phyloP scores from a whole-genome alignment of 2,113 vertebrate species.

The Rousettus leschenaultii region DNA sequence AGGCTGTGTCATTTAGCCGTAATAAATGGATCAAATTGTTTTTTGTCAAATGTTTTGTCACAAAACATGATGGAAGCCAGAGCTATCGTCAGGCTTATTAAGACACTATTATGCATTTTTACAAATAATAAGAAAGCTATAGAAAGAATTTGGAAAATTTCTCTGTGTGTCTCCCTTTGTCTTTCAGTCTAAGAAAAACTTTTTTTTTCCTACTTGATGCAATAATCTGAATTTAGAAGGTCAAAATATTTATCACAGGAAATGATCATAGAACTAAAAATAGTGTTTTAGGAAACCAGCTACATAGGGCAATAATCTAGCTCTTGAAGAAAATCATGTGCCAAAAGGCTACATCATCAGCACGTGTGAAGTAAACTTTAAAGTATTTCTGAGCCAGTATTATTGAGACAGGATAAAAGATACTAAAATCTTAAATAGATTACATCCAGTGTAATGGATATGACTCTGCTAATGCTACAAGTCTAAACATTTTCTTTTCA shows the following conservation, averaged over 20 bases:
- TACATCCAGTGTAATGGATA: not conserved
- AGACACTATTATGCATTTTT: constrained; percentile 52
- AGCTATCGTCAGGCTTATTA: constrained; percentile 34
- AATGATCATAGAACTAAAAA: constrained; percentile 42
- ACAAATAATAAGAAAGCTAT: constrained; percentile 14
- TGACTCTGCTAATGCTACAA: not conserved
- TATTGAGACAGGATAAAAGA: constrained; percentile 19
- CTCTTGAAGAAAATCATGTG: constrained; percentile 7
- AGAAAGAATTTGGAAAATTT: constrained; percentile 59
- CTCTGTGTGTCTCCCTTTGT: not conserved
- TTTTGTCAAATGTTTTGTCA: not conserved
- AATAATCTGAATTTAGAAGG: constrained; percentile 66
- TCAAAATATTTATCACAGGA: constrained; percentile 20
- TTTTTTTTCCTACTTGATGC: constrained; percentile 60
- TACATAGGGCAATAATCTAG: not conserved
- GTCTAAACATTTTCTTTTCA: constrained; percentile 1
- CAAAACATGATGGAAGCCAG: not conserved
- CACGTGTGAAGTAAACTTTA: constrained; percentile 17
- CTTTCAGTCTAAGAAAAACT: constrained; percentile 37
- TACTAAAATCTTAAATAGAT: not conserved
- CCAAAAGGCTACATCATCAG: constrained; percentile 37
- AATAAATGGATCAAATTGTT: not conserved
- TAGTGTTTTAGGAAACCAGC: constrained; percentile 51
- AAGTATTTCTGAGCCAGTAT: constrained; percentile 48
- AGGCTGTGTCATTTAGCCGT: not conserved